These are phyloP conservation scores for Serinus canaria DNA, from an alignment of 2,113 vertebrate genomes.

Conservation along the genomic window DNA sequence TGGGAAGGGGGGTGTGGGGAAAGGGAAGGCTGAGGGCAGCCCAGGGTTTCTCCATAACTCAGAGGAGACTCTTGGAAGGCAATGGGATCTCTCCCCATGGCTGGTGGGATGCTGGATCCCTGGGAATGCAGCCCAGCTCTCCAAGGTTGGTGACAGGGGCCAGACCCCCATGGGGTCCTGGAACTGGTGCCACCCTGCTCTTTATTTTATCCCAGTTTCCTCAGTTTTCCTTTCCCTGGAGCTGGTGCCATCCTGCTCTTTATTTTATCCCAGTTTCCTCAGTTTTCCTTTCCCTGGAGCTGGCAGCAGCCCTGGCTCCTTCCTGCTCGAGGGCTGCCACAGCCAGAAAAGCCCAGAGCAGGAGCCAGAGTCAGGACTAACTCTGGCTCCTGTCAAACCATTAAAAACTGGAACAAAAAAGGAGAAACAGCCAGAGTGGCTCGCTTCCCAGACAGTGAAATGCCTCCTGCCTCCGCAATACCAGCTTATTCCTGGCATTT, in stretches of 20 bases:
- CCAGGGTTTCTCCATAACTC: not conserved
- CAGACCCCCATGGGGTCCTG: not conserved
- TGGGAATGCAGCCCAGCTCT: not conserved
- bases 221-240: not conserved
- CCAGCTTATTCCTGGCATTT: not conserved
- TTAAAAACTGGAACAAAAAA: not conserved
- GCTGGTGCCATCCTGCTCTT: not conserved
- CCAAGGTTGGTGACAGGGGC: rapidly evolving
- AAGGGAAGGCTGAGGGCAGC: not conserved
- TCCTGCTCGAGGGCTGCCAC: rapidly evolving
- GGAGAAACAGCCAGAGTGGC: not conserved
- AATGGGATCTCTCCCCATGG: rapidly evolving
- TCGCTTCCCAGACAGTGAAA: not conserved
- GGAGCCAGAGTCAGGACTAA: not conserved
- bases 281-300: not conserved
- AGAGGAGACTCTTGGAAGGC: not conserved
- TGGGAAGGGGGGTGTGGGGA: not conserved
- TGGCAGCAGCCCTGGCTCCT: not conserved
- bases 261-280: not conserved
- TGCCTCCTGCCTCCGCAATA: not conserved
- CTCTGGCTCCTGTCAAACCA: not conserved
- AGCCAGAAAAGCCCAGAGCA: rapidly evolving
- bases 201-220: not conserved
- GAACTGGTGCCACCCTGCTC: not conserved
- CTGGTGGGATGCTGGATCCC: rapidly evolving